Evolutionary conservation across 2,113 vertebrate genomes (phyloP).

Genomic region (Oxygymnocypris stewartii): DNA sequence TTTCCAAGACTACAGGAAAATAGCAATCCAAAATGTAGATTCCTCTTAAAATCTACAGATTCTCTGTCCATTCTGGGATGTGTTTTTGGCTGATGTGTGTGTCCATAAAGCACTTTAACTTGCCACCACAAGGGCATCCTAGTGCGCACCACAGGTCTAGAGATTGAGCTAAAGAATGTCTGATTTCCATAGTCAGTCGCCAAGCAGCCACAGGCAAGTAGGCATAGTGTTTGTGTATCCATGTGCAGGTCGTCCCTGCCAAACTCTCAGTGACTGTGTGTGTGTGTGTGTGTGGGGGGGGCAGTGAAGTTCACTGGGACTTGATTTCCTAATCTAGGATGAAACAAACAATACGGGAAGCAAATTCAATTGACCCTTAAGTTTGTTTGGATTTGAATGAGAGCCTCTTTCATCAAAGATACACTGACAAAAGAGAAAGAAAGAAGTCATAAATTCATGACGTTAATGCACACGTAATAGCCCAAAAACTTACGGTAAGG

Average conservation of each 20-base stretch:
- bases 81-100: no score
- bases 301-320: not conserved
- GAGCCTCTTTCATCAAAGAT: not conserved
- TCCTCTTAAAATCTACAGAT: no score
- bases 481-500: not conserved
- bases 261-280: not conserved
- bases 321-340: constrained; percentile 37
- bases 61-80: no score
- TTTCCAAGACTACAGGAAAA: no score
- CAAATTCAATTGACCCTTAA: constrained; percentile 10
- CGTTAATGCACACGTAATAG: not conserved
- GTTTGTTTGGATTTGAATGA: constrained; percentile 24
- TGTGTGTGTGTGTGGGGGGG: not conserved
- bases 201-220: no score
- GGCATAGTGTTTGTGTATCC: not conserved
- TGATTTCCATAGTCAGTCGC: no score
- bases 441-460: constrained; percentile 5
- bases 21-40: no score
- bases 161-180: no score
- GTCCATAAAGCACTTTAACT: no score
- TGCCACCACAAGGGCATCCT: no score
- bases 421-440: not conserved
- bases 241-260: not conserved
- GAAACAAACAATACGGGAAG: constrained; percentile 17
- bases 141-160: no score